Evolutionary conservation across 2,113 vertebrate genomes (phyloP), one percentile per base, ranked within the genome.

Genomic region (Pterophyllum scalare): DNA sequence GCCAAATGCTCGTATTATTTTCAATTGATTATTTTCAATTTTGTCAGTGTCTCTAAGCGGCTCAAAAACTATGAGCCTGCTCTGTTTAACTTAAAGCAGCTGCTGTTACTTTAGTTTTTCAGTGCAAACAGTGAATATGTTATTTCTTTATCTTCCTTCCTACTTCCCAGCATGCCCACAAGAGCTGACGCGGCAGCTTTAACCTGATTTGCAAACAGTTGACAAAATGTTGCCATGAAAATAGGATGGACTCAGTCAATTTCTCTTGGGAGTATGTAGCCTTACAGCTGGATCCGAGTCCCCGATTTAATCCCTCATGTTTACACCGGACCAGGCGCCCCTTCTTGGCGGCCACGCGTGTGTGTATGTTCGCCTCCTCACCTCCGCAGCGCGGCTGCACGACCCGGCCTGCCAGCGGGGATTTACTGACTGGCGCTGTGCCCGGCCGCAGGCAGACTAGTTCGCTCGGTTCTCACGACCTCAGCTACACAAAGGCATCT

Each of bases 381-480:
- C 95, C 92, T 95, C 94, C 79, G 86, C 90, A 64, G 91, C 84
- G 91, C 88, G 83, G 81, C 90, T 81, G 89, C 90, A 92, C 93
- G 87, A 88, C 88, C 89, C 80, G 87, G 87, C 79, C 89, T 90
- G 94, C 93, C 95, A 94, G 94, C 91, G 95, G 95, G 96, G 96
- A 96, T 95, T 96, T 95, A 95, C 94, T 92, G 93, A 78, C 93
- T 97, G 96, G 96, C 97, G 77, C 92, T 17, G 86, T 85, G 95
- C 96, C 96, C 95, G 93, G 92, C 95, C 95, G 91, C 96, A 95
- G 94, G 93, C 95, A 83, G 94, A 94, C 94, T 94, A 92, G 96
- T 96, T 95, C 95, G 94, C 94, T 94, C 85, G 77, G 95, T 97
- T 97, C 96, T 97, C 96, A 97, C 96, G 96, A 96, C 97, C 96